Evolutionary conservation across 2,888 invertebrate species (phyloP).

Genomic region (Chloroclysta siterata): DNA sequence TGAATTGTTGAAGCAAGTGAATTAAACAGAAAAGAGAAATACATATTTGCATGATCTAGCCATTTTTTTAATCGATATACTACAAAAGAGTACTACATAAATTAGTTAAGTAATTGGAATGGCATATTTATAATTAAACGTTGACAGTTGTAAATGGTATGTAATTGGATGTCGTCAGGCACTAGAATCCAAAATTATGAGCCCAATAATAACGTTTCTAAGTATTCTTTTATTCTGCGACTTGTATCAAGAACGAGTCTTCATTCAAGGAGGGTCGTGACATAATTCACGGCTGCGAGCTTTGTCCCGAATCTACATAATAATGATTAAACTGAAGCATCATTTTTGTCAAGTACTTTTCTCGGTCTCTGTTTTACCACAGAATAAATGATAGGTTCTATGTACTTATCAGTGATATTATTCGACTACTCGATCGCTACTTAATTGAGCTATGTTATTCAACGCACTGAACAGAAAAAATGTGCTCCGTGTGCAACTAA

Average conservation of each 20-base stretch:
- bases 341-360: constrained; percentile 34
- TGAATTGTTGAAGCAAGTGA: too few relatives aligned
- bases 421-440: constrained; percentile 12
- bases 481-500: too few relatives aligned
- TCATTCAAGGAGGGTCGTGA: constrained; percentile 27
- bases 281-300: constrained; percentile 42
- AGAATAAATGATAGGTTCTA: too few relatives aligned
- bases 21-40: too few relatives aligned
- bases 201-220: constrained; percentile 17
- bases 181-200: constrained; percentile 10
- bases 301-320: constrained; percentile 41
- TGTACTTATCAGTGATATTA: constrained; percentile 21
- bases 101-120: background rate
- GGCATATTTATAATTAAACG: background rate
- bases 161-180: constrained; percentile 6
- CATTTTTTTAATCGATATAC: too few relatives aligned
- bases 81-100: too few relatives aligned
- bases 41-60: too few relatives aligned
- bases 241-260: constrained; percentile 29
- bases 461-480: too few relatives aligned
- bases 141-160: background rate
- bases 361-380: constrained; percentile 15
- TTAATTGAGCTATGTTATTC: constrained; percentile 2
- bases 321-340: constrained; percentile 43
- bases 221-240: constrained; percentile 26